Evolutionary conservation across 2,888 invertebrate species (phyloP).

Genomic region (Amphipyra tragopoginis): DNA sequence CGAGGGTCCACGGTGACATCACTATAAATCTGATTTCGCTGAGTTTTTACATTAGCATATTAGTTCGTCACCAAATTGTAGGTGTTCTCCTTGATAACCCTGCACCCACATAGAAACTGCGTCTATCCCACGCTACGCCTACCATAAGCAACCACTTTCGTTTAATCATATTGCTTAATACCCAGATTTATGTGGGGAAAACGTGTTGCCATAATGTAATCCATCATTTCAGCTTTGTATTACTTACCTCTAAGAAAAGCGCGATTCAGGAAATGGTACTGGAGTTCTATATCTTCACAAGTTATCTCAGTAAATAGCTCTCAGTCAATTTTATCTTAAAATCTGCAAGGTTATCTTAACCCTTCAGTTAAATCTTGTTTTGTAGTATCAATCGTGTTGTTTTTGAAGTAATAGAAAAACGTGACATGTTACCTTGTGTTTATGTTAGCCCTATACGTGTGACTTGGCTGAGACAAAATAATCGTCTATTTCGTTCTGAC

Average conservation of each 20-base stretch:
- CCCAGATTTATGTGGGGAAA: slow-evolving; percentile 72
- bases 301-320: slow-evolving; percentile 35
- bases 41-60: slow-evolving; percentile 59
- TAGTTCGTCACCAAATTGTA: slow-evolving; percentile 63
- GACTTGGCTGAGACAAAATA: background rate
- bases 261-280: background rate
- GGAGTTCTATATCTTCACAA: slow-evolving; percentile 10
- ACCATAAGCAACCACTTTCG: slow-evolving; percentile 81
- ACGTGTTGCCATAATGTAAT: slow-evolving; percentile 53
- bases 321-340: slow-evolving; percentile 58
- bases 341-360: slow-evolving; percentile 64
- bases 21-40: slow-evolving; percentile 61
- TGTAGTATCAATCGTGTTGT: slow-evolving; percentile 23
- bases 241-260: slow-evolving; percentile 41
- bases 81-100: slow-evolving; percentile 78
- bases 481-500: slow-evolving; percentile 22
- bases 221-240: slow-evolving; percentile 40
- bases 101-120: slow-evolving; percentile 76
- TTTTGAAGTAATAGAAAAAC: slow-evolving; percentile 19
- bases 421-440: slow-evolving; percentile 24
- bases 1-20: slow-evolving; percentile 75
- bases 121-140: slow-evolving; percentile 83
- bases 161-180: slow-evolving; percentile 80
- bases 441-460: too few species aligned
- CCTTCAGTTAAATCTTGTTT: slow-evolving; percentile 37